Base-by-base conservation (phyloP, 2,797 vertebrate species). In the Nyctalus aviator region DNA sequence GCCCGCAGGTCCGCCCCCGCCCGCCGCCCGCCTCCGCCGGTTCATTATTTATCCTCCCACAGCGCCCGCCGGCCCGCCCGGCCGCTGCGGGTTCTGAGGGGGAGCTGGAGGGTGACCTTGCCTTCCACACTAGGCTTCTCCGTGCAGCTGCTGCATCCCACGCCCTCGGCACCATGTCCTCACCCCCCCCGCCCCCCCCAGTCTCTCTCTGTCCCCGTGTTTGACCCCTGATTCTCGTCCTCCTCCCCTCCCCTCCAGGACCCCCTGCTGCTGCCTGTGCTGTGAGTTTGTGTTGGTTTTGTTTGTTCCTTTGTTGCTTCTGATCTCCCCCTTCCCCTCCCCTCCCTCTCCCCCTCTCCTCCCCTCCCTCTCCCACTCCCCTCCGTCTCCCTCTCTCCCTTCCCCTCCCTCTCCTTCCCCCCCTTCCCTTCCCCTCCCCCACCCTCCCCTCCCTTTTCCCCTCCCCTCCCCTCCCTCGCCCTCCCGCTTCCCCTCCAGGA, bases 101-200 rank as follows among this genome's bases (percentile, higher is more conserved):
- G 20, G 11, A 32, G 13, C n/a, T 32, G 18, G 7, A 50, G 13
- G 73, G 73, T 32, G 73, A 50, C 46, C 2, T 32, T 20, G 27
- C 44, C 48, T 5, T 50, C 18, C 18, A 6, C 27, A 12, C 8
- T 20, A 1, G n/a, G 21, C 3, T 1, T 32, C 12, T 50, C 73
- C 20, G 10, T 3, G 73, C 20, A 13, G 11, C 1, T 21, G 57
- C 73, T n/a, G 3, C 7, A 10, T 20, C 2, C 5, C 23, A 11
- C 3, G 3, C 8, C 69, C 8, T 3, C 8, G 2, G 15, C 71
- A 17, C 14, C 2, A 15, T 5, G 72, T 10, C 30, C 27, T 5
- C 17, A 4, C 8, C 21, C 8, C 9, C 20, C 3, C 53, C 20
- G 15, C 46, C 71, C 3, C 14, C 37, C 41, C 3, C 8, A 30